These are phyloP conservation scores for Achroia grisella DNA, from an alignment of 1,140 invertebrate species.

Conservation along the genomic window DNA sequence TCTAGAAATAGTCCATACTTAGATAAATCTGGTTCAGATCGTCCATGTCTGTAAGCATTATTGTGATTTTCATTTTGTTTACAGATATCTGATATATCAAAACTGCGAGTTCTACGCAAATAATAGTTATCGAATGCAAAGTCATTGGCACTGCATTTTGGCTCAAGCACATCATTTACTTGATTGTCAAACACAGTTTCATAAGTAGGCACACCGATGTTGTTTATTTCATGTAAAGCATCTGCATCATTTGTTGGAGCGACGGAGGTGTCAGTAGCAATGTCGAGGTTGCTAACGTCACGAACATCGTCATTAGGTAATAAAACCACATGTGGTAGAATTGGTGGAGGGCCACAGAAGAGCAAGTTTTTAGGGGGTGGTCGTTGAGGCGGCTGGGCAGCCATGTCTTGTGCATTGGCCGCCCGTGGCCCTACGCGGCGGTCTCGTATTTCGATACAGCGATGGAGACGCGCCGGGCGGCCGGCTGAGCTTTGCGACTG, in stretches of 20 bases:
- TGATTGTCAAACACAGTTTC: slow-evolving; percentile 26
- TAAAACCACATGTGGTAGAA: slow-evolving; percentile 47
- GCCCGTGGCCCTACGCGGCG: slow-evolving; percentile 41
- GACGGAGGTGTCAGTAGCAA: slow-evolving; percentile 24
- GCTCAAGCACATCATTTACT: slow-evolving; percentile 10
- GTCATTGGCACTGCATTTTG: slow-evolving; percentile 5
- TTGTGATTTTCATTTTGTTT: slow-evolving; percentile 25
- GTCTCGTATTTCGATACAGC: slow-evolving; percentile 42
- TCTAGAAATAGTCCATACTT: slow-evolving; percentile 57
- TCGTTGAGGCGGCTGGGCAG: slow-evolving; percentile 62
- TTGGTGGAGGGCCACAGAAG: slow-evolving; percentile 50
- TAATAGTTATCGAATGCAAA: slow-evolving; percentile 23
- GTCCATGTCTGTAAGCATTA: slow-evolving; percentile 26
- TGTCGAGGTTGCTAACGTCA: slow-evolving; percentile 15
- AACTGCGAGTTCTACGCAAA: slow-evolving; percentile 55
- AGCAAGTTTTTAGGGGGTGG: slow-evolving; percentile 56
- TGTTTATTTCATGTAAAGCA: slow-evolving; percentile 62
- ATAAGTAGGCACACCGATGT: slow-evolving; percentile 56
- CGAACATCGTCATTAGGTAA: slow-evolving; percentile 34
- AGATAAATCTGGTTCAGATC: slow-evolving; percentile 64
- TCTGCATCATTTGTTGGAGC: slow-evolving; percentile 40
- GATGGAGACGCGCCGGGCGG: slow-evolving; percentile 58
- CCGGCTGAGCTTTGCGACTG: slow-evolving; percentile 66
- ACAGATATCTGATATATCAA: slow-evolving; percentile 58
- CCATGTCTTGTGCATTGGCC: slow-evolving; percentile 57